phyloP scores from a whole-genome alignment of 2,888 invertebrate genomes.

The Automeris io region DNA sequence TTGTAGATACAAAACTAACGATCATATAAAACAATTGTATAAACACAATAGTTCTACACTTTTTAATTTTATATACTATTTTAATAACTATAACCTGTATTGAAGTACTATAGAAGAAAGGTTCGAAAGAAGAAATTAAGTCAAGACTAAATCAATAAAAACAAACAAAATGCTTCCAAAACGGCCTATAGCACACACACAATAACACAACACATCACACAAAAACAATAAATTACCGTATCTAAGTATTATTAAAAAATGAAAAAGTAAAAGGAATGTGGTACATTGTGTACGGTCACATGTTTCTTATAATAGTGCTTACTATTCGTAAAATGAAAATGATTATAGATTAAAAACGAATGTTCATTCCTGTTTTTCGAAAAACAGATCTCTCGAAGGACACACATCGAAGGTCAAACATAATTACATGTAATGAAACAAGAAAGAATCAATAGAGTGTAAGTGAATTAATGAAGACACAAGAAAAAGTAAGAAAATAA shows the following conservation, averaged over 20 bases:
- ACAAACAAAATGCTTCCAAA: slow-evolving; percentile 65
- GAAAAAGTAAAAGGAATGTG: slow-evolving; percentile 53
- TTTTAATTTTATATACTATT: slow-evolving; percentile 7
- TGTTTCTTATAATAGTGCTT: slow-evolving; percentile 54
- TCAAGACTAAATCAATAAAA: slow-evolving; percentile 33
- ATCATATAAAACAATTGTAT: too few species aligned
- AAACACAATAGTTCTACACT: neutral
- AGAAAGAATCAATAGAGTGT: slow-evolving; percentile 41
- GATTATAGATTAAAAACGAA: slow-evolving; percentile 49
- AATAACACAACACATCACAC: slow-evolving; percentile 69
- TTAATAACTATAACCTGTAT: slow-evolving; percentile 3
- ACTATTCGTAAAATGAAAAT: slow-evolving; percentile 57
- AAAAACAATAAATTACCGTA: slow-evolving; percentile 60
- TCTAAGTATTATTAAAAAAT: slow-evolving; percentile 40
- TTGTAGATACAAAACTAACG: too few species aligned
- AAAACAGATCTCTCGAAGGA: slow-evolving; percentile 78
- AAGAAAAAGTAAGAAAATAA: slow-evolving; percentile 54
- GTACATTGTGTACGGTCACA: slow-evolving; percentile 53
- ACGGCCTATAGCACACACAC: slow-evolving; percentile 77
- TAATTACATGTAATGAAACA: slow-evolving; percentile 37
- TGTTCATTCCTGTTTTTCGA: slow-evolving; percentile 59
- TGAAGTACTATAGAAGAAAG: slow-evolving; percentile 42
- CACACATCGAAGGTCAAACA: slow-evolving; percentile 59
- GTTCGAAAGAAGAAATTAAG: slow-evolving; percentile 49
- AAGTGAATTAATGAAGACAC: slow-evolving; percentile 60